phyloP scores from a whole-genome alignment of 2,113 vertebrate genomes.

The Perccottus glenii region DNA sequence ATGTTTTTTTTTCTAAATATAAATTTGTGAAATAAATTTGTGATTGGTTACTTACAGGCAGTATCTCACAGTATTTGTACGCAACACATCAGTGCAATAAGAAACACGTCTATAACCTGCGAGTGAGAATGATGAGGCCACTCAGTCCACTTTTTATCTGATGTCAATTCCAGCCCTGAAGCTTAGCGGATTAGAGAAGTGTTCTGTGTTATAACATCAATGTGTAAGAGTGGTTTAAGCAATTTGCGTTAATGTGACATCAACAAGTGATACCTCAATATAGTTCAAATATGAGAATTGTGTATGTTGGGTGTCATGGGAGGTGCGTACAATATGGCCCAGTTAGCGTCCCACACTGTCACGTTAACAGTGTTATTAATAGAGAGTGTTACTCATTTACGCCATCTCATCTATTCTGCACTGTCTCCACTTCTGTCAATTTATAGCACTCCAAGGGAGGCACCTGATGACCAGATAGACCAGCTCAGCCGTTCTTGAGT shows the following conservation, averaged over 20 bases:
- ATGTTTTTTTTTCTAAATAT: too few relatives aligned
- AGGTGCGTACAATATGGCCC: slow-evolving; percentile 40
- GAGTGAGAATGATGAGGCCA: neutral
- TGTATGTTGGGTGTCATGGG: slow-evolving; percentile 28
- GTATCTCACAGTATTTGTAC: neutral
- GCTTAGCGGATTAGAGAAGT: neutral
- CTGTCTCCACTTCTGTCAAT: slow-evolving; percentile 71
- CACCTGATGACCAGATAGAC: slow-evolving; percentile 75
- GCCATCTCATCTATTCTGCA: slow-evolving; percentile 64
- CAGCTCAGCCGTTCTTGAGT: slow-evolving; percentile 71
- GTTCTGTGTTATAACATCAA: neutral
- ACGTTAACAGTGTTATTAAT: slow-evolving; percentile 62
- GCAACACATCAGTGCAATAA: too few relatives aligned
- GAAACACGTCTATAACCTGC: neutral
- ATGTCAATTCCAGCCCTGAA: neutral
- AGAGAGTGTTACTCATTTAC: slow-evolving; percentile 59
- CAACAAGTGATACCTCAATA: slow-evolving; percentile 4
- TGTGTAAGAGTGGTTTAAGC: neutral
- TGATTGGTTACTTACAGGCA: neutral
- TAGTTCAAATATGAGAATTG: neutral
- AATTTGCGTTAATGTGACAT: neutral
- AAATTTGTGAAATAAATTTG: too few relatives aligned
- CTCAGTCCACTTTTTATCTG: neutral
- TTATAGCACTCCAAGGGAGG: slow-evolving; percentile 73
- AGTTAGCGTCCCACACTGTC: slow-evolving; percentile 27